Evolutionary conservation across 2,797 vertebrate species (phyloP).

Genomic region (Botia kubotai): DNA sequence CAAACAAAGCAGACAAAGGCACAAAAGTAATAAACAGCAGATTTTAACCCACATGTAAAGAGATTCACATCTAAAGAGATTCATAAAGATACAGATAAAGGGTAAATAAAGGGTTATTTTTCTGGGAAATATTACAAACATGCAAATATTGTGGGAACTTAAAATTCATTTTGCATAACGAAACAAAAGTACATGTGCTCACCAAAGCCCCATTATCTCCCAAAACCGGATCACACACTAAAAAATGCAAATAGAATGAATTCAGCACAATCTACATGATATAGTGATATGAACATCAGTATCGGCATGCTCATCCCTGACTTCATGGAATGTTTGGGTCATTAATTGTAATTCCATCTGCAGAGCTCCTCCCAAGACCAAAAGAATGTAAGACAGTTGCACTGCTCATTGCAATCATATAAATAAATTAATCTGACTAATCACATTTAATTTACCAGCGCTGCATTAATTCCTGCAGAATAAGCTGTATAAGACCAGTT

Average conservation of each 20-base stretch:
- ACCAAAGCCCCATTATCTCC: constrained; percentile 97
- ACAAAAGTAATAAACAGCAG: too few relatives aligned
- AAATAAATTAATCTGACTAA: too few relatives aligned
- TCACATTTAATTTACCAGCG: too few relatives aligned
- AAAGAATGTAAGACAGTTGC: neutral
- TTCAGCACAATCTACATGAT: neutral
- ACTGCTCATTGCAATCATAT: neutral
- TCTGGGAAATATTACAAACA: neutral
- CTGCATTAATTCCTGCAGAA: neutral
- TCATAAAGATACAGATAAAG: too few relatives aligned
- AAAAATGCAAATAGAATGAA: constrained; percentile 35
- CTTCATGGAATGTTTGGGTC: neutral
- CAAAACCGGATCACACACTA: constrained; percentile 98
- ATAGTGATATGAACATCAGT: neutral
- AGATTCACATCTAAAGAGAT: too few relatives aligned
- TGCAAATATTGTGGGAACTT: neutral
- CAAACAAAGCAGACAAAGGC: too few relatives aligned
- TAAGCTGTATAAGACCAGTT: neutral
- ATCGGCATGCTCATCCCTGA: neutral
- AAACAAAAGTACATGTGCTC: constrained; percentile 39
- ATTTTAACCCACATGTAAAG: too few relatives aligned
- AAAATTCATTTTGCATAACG: neutral
- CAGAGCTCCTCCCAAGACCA: neutral
- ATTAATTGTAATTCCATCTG: neutral
- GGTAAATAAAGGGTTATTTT: neutral